Conservation (phyloP, 2,797 vertebrate species). For the Protosalanx chinensis region DNA sequence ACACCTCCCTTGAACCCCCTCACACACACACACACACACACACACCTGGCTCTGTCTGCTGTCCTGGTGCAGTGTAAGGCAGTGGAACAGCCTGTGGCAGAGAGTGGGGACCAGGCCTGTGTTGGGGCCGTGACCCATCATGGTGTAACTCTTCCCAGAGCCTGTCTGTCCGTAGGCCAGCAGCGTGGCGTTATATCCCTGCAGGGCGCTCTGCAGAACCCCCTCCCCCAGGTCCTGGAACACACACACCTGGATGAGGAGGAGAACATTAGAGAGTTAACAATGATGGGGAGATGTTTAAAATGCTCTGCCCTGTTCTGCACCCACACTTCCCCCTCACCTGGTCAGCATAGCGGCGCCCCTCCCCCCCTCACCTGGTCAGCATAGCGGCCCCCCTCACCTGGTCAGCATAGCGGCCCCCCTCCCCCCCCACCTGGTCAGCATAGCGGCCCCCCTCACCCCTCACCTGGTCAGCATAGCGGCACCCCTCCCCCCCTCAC, state of each 20-base stretch:
- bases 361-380: conserved; percentile 1
- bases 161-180: conserved; percentile 81
- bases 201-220: conserved; percentile 76
- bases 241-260: conserved; percentile 65
- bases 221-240: conserved; percentile 79
- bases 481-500: no score
- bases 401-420: conserved; percentile 1
- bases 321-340: not conserved
- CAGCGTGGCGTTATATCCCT: conserved; percentile 83
- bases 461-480: no score
- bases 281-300: not conserved
- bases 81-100: conserved; percentile 79
- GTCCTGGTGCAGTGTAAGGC: conserved; percentile 67
- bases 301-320: no score
- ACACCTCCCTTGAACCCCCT: not conserved
- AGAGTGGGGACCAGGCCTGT: conserved; percentile 80
- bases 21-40: not conserved
- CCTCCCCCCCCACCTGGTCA: no score
- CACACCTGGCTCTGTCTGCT: conserved; percentile 77
- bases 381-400: conserved; percentile 61
- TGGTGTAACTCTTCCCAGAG: conserved; percentile 85
- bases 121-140: conserved; percentile 80
- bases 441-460: no score
- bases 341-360: not conserved
- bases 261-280: not conserved